A percentile compares a stretch with the other conserved stretches of the same genome.
phyloP scores from a whole-genome alignment of 2,113 vertebrate species.

The Paralichthys olivaceus region DNA sequence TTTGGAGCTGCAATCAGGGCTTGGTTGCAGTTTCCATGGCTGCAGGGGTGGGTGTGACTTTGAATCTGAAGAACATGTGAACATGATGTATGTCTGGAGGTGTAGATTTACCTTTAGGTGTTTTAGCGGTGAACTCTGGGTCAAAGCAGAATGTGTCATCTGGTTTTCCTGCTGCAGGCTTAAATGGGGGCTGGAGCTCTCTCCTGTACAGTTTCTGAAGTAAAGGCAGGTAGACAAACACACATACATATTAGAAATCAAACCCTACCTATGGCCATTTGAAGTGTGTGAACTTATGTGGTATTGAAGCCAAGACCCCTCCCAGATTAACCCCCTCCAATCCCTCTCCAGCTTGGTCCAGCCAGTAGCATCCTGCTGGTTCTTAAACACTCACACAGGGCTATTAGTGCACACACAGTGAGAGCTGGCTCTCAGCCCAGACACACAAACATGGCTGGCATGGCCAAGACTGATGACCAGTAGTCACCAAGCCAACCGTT shows the following conservation, averaged over 20 bases:
- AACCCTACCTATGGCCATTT: constrained; percentile 20
- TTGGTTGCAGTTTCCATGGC: constrained; percentile 59
- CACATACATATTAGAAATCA: constrained; percentile 30
- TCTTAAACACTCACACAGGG: constrained; percentile 77
- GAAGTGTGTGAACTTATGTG: constrained; percentile 47
- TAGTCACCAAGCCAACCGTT: constrained; percentile 70
- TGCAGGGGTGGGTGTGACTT: constrained; percentile 41
- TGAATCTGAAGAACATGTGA: constrained; percentile 15
- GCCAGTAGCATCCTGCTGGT: constrained; percentile 74
- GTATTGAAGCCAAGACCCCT: constrained; percentile 53
- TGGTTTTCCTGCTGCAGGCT: constrained; percentile 95
- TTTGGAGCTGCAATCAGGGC: constrained; percentile 24
- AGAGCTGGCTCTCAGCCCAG: constrained; percentile 77
- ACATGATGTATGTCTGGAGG: constrained; percentile 2
- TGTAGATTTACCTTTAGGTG: constrained; percentile 90
- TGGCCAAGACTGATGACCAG: constrained; percentile 68
- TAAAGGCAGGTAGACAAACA: neutral
- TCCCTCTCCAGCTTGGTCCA: constrained; percentile 34
- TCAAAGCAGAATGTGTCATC: constrained; percentile 99
- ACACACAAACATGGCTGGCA: constrained; percentile 42
- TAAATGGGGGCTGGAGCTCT: constrained; percentile 96
- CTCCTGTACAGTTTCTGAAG: constrained; percentile 92
- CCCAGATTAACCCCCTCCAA: constrained; percentile 69
- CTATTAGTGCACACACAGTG: constrained; percentile 76
- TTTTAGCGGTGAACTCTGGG: constrained; percentile 99